Conservation (phyloP, 2,888 invertebrate genomes). For the Eretmocerus hayati region DNA sequence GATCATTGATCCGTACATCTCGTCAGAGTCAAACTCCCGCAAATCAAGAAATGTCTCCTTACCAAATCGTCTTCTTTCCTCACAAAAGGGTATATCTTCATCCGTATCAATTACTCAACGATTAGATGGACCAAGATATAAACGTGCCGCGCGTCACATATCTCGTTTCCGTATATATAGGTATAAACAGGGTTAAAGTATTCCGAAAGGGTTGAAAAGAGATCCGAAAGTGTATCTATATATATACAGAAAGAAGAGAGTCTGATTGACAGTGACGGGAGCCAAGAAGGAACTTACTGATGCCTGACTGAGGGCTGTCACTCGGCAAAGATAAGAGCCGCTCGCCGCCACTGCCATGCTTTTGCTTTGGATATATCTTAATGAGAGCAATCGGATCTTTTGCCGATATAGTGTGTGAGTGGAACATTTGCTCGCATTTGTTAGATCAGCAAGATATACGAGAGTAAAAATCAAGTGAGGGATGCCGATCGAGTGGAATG, state of each 20-base stretch:
- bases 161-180: too few species aligned
- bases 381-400: constrained; percentile 34
- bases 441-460: too few species aligned
- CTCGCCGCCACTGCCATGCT: constrained; percentile 9
- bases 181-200: neutral
- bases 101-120: constrained; percentile 47
- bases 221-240: too few species aligned
- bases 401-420: too few species aligned
- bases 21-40: too few species aligned
- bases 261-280: constrained; percentile 43
- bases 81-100: constrained; percentile 40
- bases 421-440: too few species aligned
- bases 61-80: too few species aligned
- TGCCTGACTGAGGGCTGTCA: constrained; percentile 47
- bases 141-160: neutral
- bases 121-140: constrained; percentile 42
- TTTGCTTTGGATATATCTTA: constrained; percentile 40
- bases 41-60: neutral
- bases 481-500: too few species aligned
- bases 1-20: too few species aligned
- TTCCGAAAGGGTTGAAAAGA: neutral
- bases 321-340: constrained; percentile 39
- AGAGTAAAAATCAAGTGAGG: too few species aligned
- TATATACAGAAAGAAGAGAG: neutral
- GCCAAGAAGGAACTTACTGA: too few species aligned